Base-by-base conservation (phyloP, 1,140 invertebrate genomes). In the Zaprionus ornatus region DNA sequence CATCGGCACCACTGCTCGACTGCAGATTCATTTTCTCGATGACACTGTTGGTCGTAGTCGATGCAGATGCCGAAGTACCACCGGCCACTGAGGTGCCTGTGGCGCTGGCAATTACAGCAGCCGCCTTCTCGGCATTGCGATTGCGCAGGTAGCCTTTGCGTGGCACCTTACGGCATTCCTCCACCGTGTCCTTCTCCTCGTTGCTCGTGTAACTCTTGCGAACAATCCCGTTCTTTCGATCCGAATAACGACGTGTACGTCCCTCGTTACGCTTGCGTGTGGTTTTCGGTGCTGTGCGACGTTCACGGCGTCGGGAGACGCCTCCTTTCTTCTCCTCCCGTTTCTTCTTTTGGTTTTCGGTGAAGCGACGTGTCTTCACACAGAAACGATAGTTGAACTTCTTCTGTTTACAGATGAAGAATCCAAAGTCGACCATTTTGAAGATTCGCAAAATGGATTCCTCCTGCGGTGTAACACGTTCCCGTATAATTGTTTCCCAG, bases 391-490 rank as follows among this genome's bases (percentile, higher is more conserved):
- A 93, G 27, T 92, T 91, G 15, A 93, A 93, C 62, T 92, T 93
- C 69, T 92, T 93, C 42, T 92, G 87, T 23, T 93, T 93, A 75
- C 92, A 92, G 10, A 93, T 91, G 19, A 91, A 92, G 71, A 93
- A 94, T 3, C 96, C 96, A 93, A 97, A 97, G 61, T 95, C 94
- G n/a, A 96, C 93, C 64, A 97, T 94, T 88, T 96, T 96, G 37
- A 95, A 92, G 21, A 95, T 94, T 77, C 96, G 94, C 27, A 96
- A 90, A 19, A 96, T 91, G 21, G 95, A 94, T 85, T 96, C 95
- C 83, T 97, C 96, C 72, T 94, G 93, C 1, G 93, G 87, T 57
- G 93, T 94, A 48, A 95, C 93, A 70, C 94, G 94, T 54, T 93
- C 94, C 7, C 94, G 94, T 45, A 94, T 91, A 10, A 94, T 91